Base-by-base conservation (phyloP, 2,888 invertebrate genomes). In the Acronicta leporina region DNA sequence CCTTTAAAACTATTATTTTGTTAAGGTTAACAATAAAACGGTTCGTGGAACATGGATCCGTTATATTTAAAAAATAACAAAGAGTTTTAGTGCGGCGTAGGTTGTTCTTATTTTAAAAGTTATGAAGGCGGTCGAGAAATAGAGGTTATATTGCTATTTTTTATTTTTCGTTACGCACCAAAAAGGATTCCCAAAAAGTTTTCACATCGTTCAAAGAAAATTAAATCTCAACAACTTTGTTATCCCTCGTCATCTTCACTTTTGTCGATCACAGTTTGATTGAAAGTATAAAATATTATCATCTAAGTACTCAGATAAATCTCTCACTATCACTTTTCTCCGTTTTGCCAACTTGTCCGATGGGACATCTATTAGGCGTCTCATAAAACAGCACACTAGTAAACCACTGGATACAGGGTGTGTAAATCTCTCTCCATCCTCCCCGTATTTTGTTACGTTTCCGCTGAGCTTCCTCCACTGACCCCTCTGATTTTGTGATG, bases 361-460 rank as follows among this genome's bases (percentile, higher is more conserved):
- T 63, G 61, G 47, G 59, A 63, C 64, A 69, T 66, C 56, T 65
- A 68, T 70, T 76, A 67, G 58, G 62, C 51, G 61, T 58, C 68
- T 58, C 71, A 68, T 72, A 73, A 79, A 70, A 70, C 68, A 73
- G 56, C 55, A 66, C 59, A 71, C 64, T 77, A 64, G 64, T 73
- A 70, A 68, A 72, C 69, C 68, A 51, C 57, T 68, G 57, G 46
- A 73, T 73, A 78, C 75, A 77, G 81, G 77, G 73, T 79, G 80
- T 75, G 71, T 80, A 81, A 84, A 81, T 84, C 80, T 74, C 72
- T 60, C 68, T 67, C 75, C 73, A 69, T 77, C 74, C 80, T 79
- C 75, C 59, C 72, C 79, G 51, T 73, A 75, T 77, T 77, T 78
- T 73, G 75, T 73, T 68, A 70, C 67, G 77, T 80, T 84, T 85